phyloP scores from a whole-genome alignment of 2,113 vertebrate species.

The Chlorocebus sabaeus region DNA sequence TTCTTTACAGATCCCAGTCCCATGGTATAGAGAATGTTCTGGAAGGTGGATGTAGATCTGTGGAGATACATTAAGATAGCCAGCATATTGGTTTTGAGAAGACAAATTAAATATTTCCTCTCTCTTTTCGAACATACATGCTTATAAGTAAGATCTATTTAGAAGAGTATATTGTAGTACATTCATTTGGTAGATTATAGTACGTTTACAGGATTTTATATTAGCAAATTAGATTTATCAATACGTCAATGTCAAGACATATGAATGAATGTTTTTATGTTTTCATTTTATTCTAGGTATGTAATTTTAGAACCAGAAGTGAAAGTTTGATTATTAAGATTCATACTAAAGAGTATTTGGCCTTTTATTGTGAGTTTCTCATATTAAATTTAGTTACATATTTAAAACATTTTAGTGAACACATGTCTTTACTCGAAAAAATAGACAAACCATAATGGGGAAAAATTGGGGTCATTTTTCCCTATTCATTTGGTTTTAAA shows the following conservation, averaged over 20 bases:
- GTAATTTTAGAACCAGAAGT: not conserved
- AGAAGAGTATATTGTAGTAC: not conserved
- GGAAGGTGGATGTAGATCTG: not conserved
- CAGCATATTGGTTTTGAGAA: not conserved
- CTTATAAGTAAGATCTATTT: not conserved
- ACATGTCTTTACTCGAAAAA: conserved; percentile 32
- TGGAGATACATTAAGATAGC: not conserved
- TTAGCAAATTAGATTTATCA: not conserved
- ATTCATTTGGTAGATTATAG: not conserved
- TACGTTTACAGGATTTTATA: not conserved
- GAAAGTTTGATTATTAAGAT: not conserved
- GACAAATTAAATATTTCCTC: not conserved
- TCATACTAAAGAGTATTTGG: not conserved
- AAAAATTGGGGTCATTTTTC: not conserved
- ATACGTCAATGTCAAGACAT: not conserved
- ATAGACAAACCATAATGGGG: not conserved
- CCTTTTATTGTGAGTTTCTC: not conserved
- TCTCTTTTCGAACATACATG: not conserved
- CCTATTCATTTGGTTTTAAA: conserved; percentile 8
- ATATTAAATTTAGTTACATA: conserved; percentile 14
- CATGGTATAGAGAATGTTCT: not conserved
- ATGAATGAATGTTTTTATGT: not conserved
- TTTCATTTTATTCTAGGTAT: not conserved
- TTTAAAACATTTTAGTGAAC: conserved; percentile 25
- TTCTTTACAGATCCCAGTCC: not conserved